These are phyloP conservation scores for Eupleurogrammus muticus DNA, from an alignment of 2,797 vertebrate genomes.

Conservation along the genomic window DNA sequence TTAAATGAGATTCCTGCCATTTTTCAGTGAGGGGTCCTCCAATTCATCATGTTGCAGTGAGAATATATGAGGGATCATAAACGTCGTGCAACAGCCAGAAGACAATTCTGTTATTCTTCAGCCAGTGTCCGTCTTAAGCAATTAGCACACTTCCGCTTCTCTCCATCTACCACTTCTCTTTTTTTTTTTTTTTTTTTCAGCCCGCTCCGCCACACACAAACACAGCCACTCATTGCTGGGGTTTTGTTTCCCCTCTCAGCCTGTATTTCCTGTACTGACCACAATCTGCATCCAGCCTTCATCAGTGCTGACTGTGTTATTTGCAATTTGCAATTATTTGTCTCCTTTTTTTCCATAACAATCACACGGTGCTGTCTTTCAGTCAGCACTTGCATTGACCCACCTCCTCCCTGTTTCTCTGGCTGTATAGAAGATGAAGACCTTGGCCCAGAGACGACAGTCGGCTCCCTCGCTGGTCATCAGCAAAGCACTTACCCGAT, in stretches of 20 bases:
- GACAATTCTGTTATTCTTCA: background rate
- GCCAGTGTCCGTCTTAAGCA: slow-evolving; percentile 9
- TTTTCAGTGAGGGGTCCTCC: slow-evolving; percentile 1
- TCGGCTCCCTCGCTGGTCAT: slow-evolving; percentile 94
- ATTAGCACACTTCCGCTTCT: slow-evolving; percentile 45
- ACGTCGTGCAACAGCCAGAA: slow-evolving; percentile 18
- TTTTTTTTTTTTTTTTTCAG: slow-evolving; percentile 25
- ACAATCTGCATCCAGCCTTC: background rate
- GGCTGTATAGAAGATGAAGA: slow-evolving; percentile 92
- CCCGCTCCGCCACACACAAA: background rate
- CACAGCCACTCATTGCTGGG: background rate
- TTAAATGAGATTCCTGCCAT: slow-evolving; percentile 47
- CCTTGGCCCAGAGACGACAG: slow-evolving; percentile 92
- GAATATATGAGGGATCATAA: background rate
- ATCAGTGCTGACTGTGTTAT: slow-evolving; percentile 18
- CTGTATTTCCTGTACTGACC: slow-evolving; percentile 34
- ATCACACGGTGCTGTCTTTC: background rate
- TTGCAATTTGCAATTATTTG: too few relatives aligned
- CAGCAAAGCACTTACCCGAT: slow-evolving; percentile 93
- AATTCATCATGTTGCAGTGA: slow-evolving; percentile 12
- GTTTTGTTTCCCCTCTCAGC: slow-evolving; percentile 12
- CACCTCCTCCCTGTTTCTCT: slow-evolving; percentile 19
- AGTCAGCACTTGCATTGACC: slow-evolving; percentile 14
- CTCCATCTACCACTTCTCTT: slow-evolving; percentile 54
- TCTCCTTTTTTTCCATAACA: background rate